These are phyloP conservation scores for Elysia chlorotica DNA, from an alignment of 1,140 invertebrate species.

Conservation along the genomic window DNA sequence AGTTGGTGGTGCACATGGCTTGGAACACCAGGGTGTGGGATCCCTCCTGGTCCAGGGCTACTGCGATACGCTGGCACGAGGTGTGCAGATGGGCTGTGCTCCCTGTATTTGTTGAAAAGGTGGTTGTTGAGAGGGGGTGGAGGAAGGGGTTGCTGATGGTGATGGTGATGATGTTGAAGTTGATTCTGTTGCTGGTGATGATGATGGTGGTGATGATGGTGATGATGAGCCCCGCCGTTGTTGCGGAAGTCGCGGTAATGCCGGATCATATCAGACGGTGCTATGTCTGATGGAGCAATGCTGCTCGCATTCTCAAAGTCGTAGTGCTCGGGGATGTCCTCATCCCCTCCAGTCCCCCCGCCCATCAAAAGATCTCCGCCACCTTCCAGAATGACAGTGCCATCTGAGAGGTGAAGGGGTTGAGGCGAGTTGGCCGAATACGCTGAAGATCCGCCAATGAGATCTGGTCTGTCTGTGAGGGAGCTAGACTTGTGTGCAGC, in stretches of 20 bases:
- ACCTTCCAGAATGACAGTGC: constrained; percentile 56
- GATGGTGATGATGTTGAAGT: constrained; percentile 1
- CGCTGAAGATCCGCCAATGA: too few species aligned
- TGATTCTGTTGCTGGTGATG: too few species aligned
- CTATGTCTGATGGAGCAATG: constrained; percentile 93
- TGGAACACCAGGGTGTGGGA: not conserved
- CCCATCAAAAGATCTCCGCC: not conserved
- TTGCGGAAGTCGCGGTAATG: constrained; percentile 90
- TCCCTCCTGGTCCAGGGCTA: not conserved
- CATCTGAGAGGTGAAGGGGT: constrained; percentile 52
- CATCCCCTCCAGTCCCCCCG: constrained; percentile 67
- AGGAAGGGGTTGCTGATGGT: not conserved
- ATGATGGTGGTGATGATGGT: constrained; percentile 26
- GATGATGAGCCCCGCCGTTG: constrained; percentile 56
- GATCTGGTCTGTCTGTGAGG: constrained; percentile 73
- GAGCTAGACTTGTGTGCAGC: constrained; percentile 30
- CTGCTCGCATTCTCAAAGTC: constrained; percentile 96
- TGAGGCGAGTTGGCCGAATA: constrained; percentile 75
- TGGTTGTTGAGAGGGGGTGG: constrained; percentile 19
- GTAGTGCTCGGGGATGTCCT: constrained; percentile 90
- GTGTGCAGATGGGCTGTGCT: constrained; percentile 21
- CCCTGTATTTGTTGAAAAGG: constrained; percentile 27
- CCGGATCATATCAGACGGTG: constrained; percentile 83
- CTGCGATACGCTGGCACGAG: constrained; percentile 23
- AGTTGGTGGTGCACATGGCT: too few species aligned